Percentiles rank a stretch among this genome's conserved stretches.
phyloP scores from a whole-genome alignment of 1,140 invertebrate species.

The Spodoptera litura region DNA sequence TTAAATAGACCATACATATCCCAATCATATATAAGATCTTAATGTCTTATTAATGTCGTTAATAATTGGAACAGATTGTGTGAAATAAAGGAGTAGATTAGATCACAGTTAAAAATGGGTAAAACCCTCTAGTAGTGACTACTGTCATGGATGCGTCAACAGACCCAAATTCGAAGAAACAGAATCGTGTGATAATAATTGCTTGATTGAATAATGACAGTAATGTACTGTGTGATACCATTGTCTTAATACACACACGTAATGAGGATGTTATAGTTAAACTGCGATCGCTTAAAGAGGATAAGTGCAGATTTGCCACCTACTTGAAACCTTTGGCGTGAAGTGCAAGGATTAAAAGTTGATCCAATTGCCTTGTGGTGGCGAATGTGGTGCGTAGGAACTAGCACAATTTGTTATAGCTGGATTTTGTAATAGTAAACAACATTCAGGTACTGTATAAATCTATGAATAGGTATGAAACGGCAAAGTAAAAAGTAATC shows the following conservation, averaged over 20 bases:
- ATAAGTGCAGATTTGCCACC: conserved; percentile 2
- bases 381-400: too few relatives aligned
- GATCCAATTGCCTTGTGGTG: conserved; percentile 26
- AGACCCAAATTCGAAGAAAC: conserved; percentile 4
- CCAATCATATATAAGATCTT: too few relatives aligned
- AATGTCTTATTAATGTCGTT: too few relatives aligned
- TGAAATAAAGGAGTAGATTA: too few relatives aligned
- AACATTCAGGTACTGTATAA: too few relatives aligned
- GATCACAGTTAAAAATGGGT: not conserved
- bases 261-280: not conserved
- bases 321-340: conserved; percentile 28
- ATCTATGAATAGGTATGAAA: too few relatives aligned
- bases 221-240: not conserved
- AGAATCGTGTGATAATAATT: not conserved
- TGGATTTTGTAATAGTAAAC: too few relatives aligned
- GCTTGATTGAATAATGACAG: conserved; percentile 24
- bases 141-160: conserved; percentile 3
- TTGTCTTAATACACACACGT: conserved; percentile 14
- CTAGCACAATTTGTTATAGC: too few relatives aligned
- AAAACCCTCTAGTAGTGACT: not conserved
- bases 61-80: too few relatives aligned
- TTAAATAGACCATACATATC: too few relatives aligned
- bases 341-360: conserved; percentile 26
- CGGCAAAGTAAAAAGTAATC: too few relatives aligned
- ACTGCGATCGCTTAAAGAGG: not conserved